Evolutionary conservation across 2,113 vertebrate species (phyloP).

Genomic region (Apeltes quadracus): DNA sequence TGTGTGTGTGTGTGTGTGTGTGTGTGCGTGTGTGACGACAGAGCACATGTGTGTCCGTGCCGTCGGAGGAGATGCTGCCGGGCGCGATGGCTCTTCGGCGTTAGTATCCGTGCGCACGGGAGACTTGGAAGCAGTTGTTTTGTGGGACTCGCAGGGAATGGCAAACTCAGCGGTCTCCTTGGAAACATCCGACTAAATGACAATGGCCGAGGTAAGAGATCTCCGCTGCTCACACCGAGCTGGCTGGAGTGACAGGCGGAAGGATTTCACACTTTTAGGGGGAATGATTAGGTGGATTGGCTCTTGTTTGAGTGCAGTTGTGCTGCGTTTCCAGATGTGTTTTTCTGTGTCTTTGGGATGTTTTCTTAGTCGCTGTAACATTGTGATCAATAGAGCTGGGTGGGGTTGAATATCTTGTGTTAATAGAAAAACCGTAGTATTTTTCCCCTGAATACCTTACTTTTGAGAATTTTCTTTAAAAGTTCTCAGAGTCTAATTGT

Average conservation of each 20-base stretch:
- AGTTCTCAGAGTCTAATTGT: background rate
- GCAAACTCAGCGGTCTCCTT: slow-evolving; percentile 84
- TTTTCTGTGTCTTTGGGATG: background rate
- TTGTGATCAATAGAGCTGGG: background rate
- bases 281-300: background rate
- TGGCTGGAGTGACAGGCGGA: slow-evolving; percentile 19
- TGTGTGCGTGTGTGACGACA: slow-evolving; percentile 1
- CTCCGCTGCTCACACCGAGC: slow-evolving; percentile 29
- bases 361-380: background rate
- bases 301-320: background rate
- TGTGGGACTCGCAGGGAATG: slow-evolving; percentile 88
- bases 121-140: slow-evolving; percentile 85
- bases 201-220: slow-evolving; percentile 95
- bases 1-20: background rate
- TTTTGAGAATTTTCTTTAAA: background rate
- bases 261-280: slow-evolving; percentile 2
- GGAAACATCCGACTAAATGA: slow-evolving; percentile 84
- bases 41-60: slow-evolving; percentile 47
- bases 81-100: slow-evolving; percentile 86
- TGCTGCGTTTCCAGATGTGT: background rate
- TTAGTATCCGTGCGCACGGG: slow-evolving; percentile 86
- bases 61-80: slow-evolving; percentile 60
- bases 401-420: background rate
- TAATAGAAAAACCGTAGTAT: background rate
- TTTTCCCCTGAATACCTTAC: background rate